phyloP scores from a whole-genome alignment of 2,113 vertebrate genomes.

The Tretioscincus oriximinensis region DNA sequence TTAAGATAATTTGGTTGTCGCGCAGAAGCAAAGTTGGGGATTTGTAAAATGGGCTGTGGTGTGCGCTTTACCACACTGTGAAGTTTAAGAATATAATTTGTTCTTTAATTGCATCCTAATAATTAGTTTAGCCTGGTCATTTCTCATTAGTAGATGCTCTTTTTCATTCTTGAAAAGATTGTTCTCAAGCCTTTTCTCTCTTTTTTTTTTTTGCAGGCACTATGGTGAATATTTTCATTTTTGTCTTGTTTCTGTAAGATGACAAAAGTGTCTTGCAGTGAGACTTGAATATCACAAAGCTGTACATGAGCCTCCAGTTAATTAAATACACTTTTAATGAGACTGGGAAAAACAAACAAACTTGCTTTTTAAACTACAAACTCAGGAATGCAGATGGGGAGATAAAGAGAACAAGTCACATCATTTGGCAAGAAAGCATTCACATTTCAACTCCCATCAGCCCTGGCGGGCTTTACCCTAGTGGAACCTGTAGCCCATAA shows the following conservation, averaged over 20 bases:
- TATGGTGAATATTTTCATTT: neutral
- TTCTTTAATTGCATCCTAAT: slow-evolving; percentile 65
- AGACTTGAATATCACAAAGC: neutral
- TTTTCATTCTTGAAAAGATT: slow-evolving; percentile 24
- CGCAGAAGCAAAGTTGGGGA: slow-evolving; percentile 50
- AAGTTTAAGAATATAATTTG: slow-evolving; percentile 47
- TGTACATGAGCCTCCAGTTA: neutral
- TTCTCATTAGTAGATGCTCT: slow-evolving; percentile 44
- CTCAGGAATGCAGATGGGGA: neutral
- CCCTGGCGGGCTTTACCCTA: neutral
- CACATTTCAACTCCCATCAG: neutral
- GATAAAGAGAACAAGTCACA: neutral
- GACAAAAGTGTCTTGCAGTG: neutral
- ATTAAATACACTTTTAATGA: rapidly evolving
- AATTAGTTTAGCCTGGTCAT: slow-evolving; percentile 62
- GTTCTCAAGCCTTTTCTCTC: slow-evolving; percentile 10
- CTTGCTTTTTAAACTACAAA: neutral
- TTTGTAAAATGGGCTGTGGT: slow-evolving; percentile 40
- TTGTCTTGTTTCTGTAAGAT: neutral
- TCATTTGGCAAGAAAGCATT: neutral
- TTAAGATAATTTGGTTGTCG: slow-evolving; percentile 58
- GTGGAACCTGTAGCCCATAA: neutral
- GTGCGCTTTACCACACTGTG: slow-evolving; percentile 32
- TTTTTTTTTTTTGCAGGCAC: neutral
- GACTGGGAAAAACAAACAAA: neutral